Conservation (phyloP, 2,113 vertebrate species). For the Ptilonorhynchus violaceus region DNA sequence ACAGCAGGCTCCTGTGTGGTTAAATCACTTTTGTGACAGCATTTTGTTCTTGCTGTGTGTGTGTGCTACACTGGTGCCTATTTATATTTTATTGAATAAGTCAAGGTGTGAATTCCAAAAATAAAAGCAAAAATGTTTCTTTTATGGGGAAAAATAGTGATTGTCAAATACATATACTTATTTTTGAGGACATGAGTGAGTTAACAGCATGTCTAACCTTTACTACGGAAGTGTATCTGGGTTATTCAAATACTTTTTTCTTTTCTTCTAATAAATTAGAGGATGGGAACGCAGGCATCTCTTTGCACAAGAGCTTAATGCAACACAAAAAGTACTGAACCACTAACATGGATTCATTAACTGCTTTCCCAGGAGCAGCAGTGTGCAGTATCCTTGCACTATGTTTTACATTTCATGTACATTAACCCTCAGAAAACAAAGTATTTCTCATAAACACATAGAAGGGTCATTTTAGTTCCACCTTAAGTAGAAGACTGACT, state of each 20-base stretch:
- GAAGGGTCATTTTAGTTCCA: not conserved
- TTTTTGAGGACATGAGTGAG: not conserved
- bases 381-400: not conserved
- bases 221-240: not conserved
- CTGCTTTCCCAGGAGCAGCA: not conserved
- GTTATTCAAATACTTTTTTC: not conserved
- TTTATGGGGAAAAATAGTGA: not conserved
- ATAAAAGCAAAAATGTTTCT: not conserved
- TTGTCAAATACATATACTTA: not conserved
- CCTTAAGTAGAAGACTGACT: not conserved
- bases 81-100: conserved; percentile 19
- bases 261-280: not conserved
- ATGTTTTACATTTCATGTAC: not conserved
- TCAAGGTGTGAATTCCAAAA: not conserved
- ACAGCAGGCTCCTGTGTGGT: not conserved
- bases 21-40: not conserved
- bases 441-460: not conserved
- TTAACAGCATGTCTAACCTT: not conserved
- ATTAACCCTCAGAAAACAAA: not conserved
- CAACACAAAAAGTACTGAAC: not conserved
- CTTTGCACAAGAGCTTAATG: not conserved
- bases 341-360: not conserved
- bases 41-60: not conserved
- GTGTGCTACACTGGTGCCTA: not conserved
- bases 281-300: not conserved